phyloP scores from a whole-genome alignment of 2,113 vertebrate species.

The Melanotaenia duboulayi region DNA sequence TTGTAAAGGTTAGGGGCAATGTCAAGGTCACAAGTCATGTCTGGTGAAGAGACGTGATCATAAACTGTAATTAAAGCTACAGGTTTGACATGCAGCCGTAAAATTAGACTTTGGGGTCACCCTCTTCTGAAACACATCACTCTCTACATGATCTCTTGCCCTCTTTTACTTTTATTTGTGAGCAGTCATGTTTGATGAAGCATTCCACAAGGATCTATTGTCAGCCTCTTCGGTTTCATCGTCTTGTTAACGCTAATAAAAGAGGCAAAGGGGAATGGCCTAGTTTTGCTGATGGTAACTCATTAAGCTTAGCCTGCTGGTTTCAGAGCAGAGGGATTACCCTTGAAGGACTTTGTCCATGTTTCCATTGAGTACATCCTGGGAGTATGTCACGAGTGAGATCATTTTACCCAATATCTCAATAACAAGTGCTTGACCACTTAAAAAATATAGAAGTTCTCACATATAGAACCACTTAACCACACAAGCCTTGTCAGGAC shows the following conservation, averaged over 20 bases:
- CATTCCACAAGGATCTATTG: conserved; percentile 55
- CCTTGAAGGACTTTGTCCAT: conserved; percentile 20
- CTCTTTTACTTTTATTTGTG: conserved; percentile 58
- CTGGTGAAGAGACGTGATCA: conserved; percentile 40
- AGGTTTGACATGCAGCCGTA: conserved; percentile 31
- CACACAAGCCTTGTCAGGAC: neutral
- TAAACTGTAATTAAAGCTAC: conserved; percentile 59
- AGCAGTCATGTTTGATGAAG: conserved; percentile 57
- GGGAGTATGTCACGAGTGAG: neutral
- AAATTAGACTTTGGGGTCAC: conserved; percentile 35
- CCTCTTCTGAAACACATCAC: conserved; percentile 37
- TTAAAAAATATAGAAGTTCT: neutral
- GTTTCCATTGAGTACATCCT: conserved; percentile 24
- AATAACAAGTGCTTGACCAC: neutral
- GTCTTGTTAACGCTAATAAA: conserved; percentile 63
- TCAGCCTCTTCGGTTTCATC: conserved; percentile 56
- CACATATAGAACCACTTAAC: neutral
- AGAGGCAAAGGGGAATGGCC: conserved; percentile 62
- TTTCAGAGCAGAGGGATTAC: conserved; percentile 48
- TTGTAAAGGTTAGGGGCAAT: conserved; percentile 30
- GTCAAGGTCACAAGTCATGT: conserved; percentile 61
- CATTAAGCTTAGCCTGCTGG: conserved; percentile 57
- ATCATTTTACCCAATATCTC: conserved; percentile 25
- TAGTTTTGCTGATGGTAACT: conserved; percentile 59
- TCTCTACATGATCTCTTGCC: conserved; percentile 34